Evolutionary conservation across 1,140 invertebrate species (phyloP).

Genomic region (Pogonus chalceus): DNA sequence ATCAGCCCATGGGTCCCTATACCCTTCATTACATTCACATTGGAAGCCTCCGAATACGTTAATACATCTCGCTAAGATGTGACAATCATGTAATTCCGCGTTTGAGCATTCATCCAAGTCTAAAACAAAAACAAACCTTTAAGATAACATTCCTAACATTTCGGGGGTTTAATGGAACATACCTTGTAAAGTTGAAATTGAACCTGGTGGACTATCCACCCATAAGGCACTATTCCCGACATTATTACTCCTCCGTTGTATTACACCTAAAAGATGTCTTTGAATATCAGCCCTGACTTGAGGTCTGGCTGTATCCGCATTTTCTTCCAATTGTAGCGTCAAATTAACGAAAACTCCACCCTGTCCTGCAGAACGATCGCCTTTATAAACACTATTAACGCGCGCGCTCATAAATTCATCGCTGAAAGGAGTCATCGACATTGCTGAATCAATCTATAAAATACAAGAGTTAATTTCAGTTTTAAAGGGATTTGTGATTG

Average conservation of each 20-base stretch:
- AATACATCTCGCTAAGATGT: slow-evolving; percentile 69
- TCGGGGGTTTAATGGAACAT: background rate
- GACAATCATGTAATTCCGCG: slow-evolving; percentile 83
- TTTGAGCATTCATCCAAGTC: slow-evolving; percentile 86
- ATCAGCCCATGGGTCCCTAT: slow-evolving; percentile 60
- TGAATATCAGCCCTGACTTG: slow-evolving; percentile 65
- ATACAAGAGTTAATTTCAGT: slow-evolving; percentile 14
- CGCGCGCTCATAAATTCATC: slow-evolving; percentile 71
- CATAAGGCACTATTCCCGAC: slow-evolving; percentile 75
- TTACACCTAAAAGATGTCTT: slow-evolving; percentile 71
- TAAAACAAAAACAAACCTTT: slow-evolving; percentile 27
- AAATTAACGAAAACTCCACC: slow-evolving; percentile 73
- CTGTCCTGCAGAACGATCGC: slow-evolving; percentile 52
- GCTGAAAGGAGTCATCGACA: slow-evolving; percentile 81
- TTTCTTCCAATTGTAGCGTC: slow-evolving; percentile 66
- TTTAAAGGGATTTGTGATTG: background rate
- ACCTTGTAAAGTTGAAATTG: slow-evolving; percentile 33
- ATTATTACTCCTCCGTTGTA: slow-evolving; percentile 71
- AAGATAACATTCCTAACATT: background rate
- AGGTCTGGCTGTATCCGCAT: slow-evolving; percentile 52
- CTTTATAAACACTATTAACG: slow-evolving; percentile 72
- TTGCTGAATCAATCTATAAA: slow-evolving; percentile 70
- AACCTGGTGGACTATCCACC: slow-evolving; percentile 65
- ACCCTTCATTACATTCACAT: slow-evolving; percentile 73
- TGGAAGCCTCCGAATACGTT: slow-evolving; percentile 85